phyloP scores from a whole-genome alignment of 2,113 vertebrate species.

The Paedocypris sp. region DNA sequence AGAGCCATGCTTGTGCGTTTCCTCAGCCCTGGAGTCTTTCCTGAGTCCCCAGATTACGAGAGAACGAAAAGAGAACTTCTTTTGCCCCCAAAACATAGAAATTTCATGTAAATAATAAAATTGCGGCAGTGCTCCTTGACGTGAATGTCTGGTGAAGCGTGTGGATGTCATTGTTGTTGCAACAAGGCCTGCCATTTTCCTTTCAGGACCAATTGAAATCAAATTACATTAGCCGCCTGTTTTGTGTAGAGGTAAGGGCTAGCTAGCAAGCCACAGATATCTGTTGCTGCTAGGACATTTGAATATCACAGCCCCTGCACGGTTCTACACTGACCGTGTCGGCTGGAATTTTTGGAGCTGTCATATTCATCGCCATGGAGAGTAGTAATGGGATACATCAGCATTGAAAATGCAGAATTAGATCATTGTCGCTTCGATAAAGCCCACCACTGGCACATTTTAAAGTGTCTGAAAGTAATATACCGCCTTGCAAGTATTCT shows the following conservation, averaged over 20 bases:
- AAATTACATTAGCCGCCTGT: slow-evolving; percentile 37
- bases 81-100: slow-evolving; percentile 39
- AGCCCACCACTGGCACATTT: slow-evolving; percentile 6
- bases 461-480: slow-evolving; percentile 5
- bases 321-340: slow-evolving; percentile 40
- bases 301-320: slow-evolving; percentile 45
- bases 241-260: slow-evolving; percentile 25
- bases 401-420: neutral
- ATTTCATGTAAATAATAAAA: slow-evolving; percentile 53
- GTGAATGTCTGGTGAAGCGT: slow-evolving; percentile 59
- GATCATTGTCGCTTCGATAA: slow-evolving; percentile 13
- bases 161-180: slow-evolving; percentile 55
- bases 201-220: slow-evolving; percentile 61
- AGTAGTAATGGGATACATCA: neutral
- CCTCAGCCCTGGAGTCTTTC: neutral
- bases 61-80: neutral
- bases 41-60: neutral
- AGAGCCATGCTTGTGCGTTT: neutral
- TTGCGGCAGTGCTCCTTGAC: slow-evolving; percentile 46
- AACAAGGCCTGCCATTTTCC: slow-evolving; percentile 51
- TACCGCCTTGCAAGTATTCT: neutral
- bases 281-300: slow-evolving; percentile 49
- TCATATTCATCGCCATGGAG: slow-evolving; percentile 5
- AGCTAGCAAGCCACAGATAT: slow-evolving; percentile 34
- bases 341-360: neutral